These are phyloP conservation scores for Marmota flaviventris DNA, from an alignment of 2,113 vertebrate species.

Conservation along the genomic window DNA sequence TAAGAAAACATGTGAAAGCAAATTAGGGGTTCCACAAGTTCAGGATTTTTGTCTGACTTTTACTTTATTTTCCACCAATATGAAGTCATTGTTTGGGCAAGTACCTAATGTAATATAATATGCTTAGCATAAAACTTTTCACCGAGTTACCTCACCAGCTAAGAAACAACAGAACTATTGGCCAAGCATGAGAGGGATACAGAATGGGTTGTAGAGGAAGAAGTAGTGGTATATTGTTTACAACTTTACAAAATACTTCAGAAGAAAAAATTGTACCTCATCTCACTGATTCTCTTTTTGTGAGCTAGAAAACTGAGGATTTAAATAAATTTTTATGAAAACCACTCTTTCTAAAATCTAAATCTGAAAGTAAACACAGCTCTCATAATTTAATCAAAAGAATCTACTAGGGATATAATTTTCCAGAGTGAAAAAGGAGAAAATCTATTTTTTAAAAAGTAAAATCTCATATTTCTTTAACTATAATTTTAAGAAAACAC, in stretches of 20 bases:
- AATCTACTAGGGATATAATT: background rate
- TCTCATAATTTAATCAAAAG: background rate
- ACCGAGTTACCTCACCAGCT: background rate
- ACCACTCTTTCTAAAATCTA: background rate
- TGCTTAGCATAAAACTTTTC: background rate
- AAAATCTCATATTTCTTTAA: background rate
- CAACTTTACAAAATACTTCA: too few relatives aligned
- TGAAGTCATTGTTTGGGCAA: background rate
- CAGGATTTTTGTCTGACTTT: background rate
- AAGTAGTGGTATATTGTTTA: background rate
- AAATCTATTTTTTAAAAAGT: background rate
- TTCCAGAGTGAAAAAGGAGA: background rate
- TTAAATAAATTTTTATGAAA: background rate
- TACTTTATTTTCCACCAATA: background rate
- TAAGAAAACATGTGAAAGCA: background rate
- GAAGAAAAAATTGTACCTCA: too few relatives aligned
- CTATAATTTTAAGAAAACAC: background rate
- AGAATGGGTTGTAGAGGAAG: background rate
- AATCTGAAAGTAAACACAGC: background rate
- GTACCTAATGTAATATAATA: background rate
- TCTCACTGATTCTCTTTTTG: background rate
- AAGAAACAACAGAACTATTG: too few relatives aligned
- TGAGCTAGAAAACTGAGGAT: background rate
- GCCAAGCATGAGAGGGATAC: fast-evolving
- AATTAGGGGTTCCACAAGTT: background rate